phyloP scores from a whole-genome alignment of 1,140 invertebrate species.

The Cyclargus thomasi region DNA sequence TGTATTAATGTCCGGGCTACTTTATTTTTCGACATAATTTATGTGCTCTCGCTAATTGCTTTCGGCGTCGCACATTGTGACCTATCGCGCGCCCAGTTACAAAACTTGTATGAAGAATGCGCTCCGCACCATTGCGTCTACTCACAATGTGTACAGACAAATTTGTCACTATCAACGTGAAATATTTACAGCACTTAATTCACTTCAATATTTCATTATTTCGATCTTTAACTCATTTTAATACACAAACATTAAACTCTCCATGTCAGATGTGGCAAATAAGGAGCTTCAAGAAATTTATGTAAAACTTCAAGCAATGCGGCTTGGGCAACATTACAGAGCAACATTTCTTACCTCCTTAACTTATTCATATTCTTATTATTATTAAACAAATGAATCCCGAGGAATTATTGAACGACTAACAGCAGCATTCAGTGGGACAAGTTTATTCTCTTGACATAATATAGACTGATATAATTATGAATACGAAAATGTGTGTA shows the following conservation, averaged over 20 bases:
- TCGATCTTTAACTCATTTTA: neutral
- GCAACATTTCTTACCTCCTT: neutral
- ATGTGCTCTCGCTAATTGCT: neutral
- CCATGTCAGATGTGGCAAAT: neutral
- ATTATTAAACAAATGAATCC: too few relatives aligned
- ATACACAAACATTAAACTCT: neutral
- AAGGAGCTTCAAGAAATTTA: neutral
- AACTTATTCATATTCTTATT: too few relatives aligned
- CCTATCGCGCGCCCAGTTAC: neutral
- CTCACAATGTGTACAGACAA: neutral
- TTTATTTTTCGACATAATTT: neutral
- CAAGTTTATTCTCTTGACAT: too few relatives aligned
- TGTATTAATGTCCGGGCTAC: neutral
- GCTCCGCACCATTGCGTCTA: neutral
- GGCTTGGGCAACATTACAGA: neutral
- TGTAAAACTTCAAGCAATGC: neutral
- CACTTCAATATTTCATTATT: neutral
- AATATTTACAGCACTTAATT: neutral
- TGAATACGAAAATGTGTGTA: too few relatives aligned
- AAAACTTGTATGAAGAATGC: too few relatives aligned
- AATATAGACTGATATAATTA: too few relatives aligned
- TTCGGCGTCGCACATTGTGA: constrained; percentile 3
- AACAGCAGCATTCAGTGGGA: too few relatives aligned
- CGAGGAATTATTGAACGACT: too few relatives aligned
- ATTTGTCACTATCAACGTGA: constrained; percentile 9